phyloP scores from a whole-genome alignment of 2,113 vertebrate species.

The Ophiodon elongatus region DNA sequence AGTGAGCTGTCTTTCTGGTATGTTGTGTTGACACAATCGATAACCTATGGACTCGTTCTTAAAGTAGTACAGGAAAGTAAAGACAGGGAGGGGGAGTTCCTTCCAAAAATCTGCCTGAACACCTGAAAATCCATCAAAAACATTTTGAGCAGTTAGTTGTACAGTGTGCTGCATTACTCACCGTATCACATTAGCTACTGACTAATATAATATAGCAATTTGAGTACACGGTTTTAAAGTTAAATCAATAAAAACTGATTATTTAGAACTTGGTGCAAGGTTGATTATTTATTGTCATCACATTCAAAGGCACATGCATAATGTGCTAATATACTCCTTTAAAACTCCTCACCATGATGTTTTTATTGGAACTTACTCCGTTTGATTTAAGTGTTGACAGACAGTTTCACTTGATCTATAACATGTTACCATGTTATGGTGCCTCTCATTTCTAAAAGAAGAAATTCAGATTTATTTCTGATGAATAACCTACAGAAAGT shows the following conservation, averaged over 20 bases:
- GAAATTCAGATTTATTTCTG: not conserved
- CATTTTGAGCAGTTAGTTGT: not conserved
- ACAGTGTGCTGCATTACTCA: not conserved
- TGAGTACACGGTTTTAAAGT: not conserved
- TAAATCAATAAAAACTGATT: not conserved
- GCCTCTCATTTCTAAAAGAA: too few relatives aligned
- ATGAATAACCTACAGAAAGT: not conserved
- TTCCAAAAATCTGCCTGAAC: not conserved
- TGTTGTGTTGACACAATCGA: slow-evolving; percentile 16
- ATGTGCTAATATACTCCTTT: not conserved
- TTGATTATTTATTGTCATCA: not conserved
- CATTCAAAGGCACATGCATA: not conserved
- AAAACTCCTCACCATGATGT: not conserved
- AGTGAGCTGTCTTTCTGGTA: not conserved
- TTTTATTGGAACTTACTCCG: not conserved
- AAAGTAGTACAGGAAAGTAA: slow-evolving; percentile 12
- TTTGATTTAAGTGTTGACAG: not conserved
- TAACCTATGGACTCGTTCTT: slow-evolving; percentile 5
- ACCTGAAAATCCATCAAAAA: not conserved
- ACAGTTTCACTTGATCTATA: not conserved
- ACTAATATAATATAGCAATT: not conserved
- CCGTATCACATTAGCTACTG: not conserved
- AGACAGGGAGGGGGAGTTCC: not conserved
- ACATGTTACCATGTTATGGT: not conserved
- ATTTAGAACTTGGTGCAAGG: not conserved